A percentile compares a stretch with the other conserved stretches of the same genome.
Evolutionary conservation across 2,888 invertebrate species (phyloP).

Genomic region (Machimus rusticus): DNA sequence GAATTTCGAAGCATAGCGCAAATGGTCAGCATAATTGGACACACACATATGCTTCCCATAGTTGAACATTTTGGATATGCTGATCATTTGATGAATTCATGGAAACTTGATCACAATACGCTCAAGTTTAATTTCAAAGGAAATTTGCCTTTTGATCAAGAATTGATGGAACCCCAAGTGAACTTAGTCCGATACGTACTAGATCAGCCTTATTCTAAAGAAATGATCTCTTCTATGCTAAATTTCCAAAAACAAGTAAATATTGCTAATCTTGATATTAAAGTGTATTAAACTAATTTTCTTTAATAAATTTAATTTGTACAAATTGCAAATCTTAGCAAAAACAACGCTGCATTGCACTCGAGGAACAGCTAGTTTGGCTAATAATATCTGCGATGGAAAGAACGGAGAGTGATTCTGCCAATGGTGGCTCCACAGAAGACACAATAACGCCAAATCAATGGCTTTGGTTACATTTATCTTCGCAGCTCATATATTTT

Average conservation of each 20-base stretch:
- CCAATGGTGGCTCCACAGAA: conserved; percentile 65
- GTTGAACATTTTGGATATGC: conserved; percentile 93
- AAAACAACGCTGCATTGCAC: conserved; percentile 84
- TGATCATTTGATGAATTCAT: conserved; percentile 88
- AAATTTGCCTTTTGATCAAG: conserved; percentile 88
- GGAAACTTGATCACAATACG: conserved; percentile 90
- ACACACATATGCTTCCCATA: conserved; percentile 90
- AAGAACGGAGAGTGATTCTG: conserved; percentile 76
- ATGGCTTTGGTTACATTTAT: conserved; percentile 92
- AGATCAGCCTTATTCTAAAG: conserved; percentile 93
- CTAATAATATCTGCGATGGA: conserved; percentile 92
- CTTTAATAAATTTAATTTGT: neutral
- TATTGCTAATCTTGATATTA: neutral
- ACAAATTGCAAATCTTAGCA: conserved; percentile 62
- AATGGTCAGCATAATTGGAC: conserved; percentile 93
- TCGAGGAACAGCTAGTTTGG: conserved; percentile 93
- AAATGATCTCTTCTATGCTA: conserved; percentile 95
- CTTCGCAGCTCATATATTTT: conserved; percentile 93
- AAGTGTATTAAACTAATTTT: neutral
- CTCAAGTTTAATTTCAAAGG: conserved; percentile 70
- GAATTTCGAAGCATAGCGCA: conserved; percentile 93
- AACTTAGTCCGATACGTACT: conserved; percentile 86
- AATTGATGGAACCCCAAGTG: conserved; percentile 87
- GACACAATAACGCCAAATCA: conserved; percentile 65
- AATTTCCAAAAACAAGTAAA: conserved; percentile 87